Conservation (phyloP, 2,888 invertebrate genomes). For the Priocnemis perturbator region DNA sequence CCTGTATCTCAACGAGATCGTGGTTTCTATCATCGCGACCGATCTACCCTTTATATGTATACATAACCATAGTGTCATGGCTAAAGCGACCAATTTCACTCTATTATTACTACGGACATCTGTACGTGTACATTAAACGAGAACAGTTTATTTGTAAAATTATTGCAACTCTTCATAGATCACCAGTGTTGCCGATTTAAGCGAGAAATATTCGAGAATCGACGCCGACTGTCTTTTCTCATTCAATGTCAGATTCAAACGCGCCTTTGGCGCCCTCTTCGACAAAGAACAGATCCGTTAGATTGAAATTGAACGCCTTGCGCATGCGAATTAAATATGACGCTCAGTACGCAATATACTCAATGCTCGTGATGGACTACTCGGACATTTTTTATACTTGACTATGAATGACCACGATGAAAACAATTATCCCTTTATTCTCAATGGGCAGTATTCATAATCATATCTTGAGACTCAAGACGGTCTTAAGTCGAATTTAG, state of each 20-base stretch:
- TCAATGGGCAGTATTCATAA: no score
- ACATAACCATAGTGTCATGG: slow-evolving; percentile 40
- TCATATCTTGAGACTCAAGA: no score
- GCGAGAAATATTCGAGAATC: slow-evolving; percentile 11
- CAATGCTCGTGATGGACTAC: slow-evolving; percentile 37
- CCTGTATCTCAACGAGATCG: slow-evolving; percentile 9
- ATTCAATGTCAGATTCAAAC: no score
- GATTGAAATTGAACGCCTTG: slow-evolving; percentile 45
- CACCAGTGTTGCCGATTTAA: background rate
- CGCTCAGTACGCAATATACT: slow-evolving; percentile 47
- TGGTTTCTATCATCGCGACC: slow-evolving; percentile 7
- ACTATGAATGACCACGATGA: slow-evolving; percentile 29
- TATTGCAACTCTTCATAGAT: background rate
- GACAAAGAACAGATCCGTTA: background rate
- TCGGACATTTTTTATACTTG: slow-evolving; percentile 35
- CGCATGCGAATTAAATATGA: slow-evolving; percentile 30
- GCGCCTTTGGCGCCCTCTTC: background rate
- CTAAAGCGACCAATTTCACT: slow-evolving; percentile 44
- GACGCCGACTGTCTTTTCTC: no score
- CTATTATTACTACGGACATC: slow-evolving; percentile 5
- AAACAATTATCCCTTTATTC: slow-evolving; percentile 34
- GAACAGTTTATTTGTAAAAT: background rate
- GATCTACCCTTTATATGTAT: slow-evolving; percentile 36
- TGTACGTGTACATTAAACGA: slow-evolving; percentile 7
- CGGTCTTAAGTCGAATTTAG: no score